These are phyloP conservation scores for Chunga burmeisteri DNA, from an alignment of 2,113 vertebrate species.

Conservation along the genomic window DNA sequence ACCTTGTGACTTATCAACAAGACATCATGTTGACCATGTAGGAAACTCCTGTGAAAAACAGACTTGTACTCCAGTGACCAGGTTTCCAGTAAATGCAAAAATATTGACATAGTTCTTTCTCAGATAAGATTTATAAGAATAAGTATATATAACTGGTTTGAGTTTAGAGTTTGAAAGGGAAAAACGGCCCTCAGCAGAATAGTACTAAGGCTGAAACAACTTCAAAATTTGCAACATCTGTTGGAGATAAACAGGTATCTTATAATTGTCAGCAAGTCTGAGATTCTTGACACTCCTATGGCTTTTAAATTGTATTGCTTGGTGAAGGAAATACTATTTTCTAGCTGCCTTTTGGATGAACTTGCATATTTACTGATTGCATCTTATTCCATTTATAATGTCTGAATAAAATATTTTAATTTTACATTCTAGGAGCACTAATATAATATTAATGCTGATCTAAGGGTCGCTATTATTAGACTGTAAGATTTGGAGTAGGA, in stretches of 20 bases:
- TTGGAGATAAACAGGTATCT: background rate
- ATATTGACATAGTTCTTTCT: background rate
- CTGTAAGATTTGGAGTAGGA: background rate
- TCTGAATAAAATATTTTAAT: background rate
- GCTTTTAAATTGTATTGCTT: background rate
- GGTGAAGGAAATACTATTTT: background rate
- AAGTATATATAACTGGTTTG: background rate
- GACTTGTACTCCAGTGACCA: background rate
- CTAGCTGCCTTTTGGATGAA: background rate
- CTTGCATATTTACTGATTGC: background rate
- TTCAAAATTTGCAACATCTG: background rate
- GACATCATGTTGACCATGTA: background rate
- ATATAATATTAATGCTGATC: background rate
- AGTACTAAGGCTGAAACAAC: background rate
- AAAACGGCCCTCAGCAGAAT: background rate
- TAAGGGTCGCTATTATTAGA: background rate
- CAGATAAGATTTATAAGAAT: background rate
- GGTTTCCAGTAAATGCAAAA: constrained; percentile 40
- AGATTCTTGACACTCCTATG: background rate
- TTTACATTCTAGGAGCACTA: background rate
- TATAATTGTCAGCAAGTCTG: background rate
- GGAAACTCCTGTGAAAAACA: constrained; percentile 27
- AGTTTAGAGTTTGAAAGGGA: background rate
- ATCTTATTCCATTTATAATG: background rate
- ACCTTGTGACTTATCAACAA: background rate